phyloP scores from a whole-genome alignment of 1,140 invertebrate species.

The Nebria ingens region DNA sequence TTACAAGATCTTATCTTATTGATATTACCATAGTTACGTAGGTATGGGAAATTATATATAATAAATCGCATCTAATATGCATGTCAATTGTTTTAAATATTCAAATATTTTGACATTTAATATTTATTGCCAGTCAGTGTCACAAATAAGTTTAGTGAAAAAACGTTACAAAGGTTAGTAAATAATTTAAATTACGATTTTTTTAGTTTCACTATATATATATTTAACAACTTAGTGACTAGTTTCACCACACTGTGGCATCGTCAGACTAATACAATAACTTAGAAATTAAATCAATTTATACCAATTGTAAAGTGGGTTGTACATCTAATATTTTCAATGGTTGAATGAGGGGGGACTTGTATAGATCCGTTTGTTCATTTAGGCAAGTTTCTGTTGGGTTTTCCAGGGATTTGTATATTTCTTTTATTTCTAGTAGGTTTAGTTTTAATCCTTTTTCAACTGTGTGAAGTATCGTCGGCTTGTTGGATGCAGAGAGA shows the following conservation, averaged over 20 bases:
- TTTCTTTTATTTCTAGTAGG: not conserved
- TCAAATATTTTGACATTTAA: no score
- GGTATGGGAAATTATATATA: no score
- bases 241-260: not conserved
- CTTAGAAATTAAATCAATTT: not conserved
- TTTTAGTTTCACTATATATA: no score
- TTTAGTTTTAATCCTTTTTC: not conserved
- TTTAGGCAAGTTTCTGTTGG: not conserved
- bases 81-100: no score
- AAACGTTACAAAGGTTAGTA: no score
- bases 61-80: no score
- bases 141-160: no score
- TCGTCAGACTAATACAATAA: not conserved
- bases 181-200: no score
- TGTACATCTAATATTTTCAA: not conserved
- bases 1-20: no score
- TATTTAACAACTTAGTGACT: no score
- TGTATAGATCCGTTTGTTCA: not conserved
- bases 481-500: not conserved
- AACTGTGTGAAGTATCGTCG: not conserved
- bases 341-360: not conserved
- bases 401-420: not conserved
- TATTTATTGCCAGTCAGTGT: no score
- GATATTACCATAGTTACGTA: no score
- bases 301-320: not conserved